Evolutionary conservation across 2,113 vertebrate genomes (phyloP), one percentile per base, ranked within the genome.

Genomic region (Lamprologus callipterus): DNA sequence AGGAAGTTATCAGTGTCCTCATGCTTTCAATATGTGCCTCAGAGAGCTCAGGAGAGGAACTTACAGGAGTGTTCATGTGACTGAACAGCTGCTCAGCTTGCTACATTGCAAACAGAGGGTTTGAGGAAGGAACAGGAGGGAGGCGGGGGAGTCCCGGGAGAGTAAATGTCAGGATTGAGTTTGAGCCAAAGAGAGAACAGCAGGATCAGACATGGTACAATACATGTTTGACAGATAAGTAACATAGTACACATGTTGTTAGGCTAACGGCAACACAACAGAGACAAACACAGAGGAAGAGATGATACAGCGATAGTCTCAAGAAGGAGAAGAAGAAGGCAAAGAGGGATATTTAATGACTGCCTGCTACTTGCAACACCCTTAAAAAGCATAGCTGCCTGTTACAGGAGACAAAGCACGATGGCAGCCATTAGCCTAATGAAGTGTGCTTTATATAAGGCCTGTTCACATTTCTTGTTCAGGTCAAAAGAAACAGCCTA

Each of bases 1-100:
- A 83, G 90, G 26, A 91, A 54, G 58, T 68, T 63, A 80, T 87
- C 88, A 93, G 94, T 96, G 97, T 98, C 98, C 97, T 98, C 98
- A 98, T 99, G 97, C 98, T 97, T 97, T 96, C 96, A 96, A 92
- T 97, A 97, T 97, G 97, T 97, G 97, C 97, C 97, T 94, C 92
- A 94, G 92, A 96, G 94, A 82, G 93, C 96, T 97, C 89, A 89
- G 91, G 96, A 96, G 93, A 96, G 90, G 85, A 94, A 99, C 98
- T 99, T 99, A 99, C 98, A 97, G 98, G 98, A 94, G 97, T 98
- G 97, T 99, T 99, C 98, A 98, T 98, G 97, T 99, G 98, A 99
- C 98, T 99, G 98, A 99, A 99, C 96, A 99, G 98, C 97, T 99
- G 98, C 96, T 99, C 98, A 97, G 98, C 98, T 97, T 99, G 98